phyloP scores from a whole-genome alignment of 1,140 invertebrate species.

The Drosophila nigrodunni region DNA sequence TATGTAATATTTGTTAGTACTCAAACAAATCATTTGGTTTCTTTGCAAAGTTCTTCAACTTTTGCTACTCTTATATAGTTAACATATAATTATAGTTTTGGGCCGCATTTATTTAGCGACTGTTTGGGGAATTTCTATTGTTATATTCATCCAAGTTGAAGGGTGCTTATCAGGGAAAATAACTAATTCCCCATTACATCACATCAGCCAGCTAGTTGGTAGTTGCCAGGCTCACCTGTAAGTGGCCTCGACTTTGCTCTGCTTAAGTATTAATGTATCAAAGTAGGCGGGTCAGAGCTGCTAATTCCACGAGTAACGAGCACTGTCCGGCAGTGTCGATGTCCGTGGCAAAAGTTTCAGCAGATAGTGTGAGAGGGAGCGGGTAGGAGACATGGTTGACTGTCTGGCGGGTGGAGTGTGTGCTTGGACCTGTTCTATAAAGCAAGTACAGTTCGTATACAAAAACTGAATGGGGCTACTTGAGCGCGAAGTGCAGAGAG shows the following conservation, averaged over 20 bases:
- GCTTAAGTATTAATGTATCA: constrained; percentile 54
- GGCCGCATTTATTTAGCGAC: constrained; percentile 1
- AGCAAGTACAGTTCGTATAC: constrained; percentile 50
- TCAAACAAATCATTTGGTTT: background rate
- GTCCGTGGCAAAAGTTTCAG: constrained; percentile 29
- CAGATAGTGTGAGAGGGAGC: background rate
- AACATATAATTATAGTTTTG: constrained; percentile 8
- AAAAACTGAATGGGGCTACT: constrained; percentile 57
- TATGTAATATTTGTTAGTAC: background rate
- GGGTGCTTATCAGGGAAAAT: constrained; percentile 6
- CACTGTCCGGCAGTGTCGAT: constrained; percentile 30
- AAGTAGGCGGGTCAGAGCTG: constrained; percentile 38
- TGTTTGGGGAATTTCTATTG: constrained; percentile 2
- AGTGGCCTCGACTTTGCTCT: constrained; percentile 21
- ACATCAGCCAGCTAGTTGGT: background rate
- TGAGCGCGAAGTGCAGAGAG: constrained; percentile 37
- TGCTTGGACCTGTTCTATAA: constrained; percentile 36
- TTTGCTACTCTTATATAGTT: background rate
- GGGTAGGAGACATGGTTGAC: background rate
- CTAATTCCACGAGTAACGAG: constrained; percentile 46
- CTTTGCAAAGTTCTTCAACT: background rate
- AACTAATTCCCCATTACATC: background rate
- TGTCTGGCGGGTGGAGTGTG: constrained; percentile 13
- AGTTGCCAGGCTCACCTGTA: constrained; percentile 20
- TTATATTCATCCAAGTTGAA: background rate